Base-by-base conservation (phyloP, 2,113 vertebrate species). In the Daboia siamensis region DNA sequence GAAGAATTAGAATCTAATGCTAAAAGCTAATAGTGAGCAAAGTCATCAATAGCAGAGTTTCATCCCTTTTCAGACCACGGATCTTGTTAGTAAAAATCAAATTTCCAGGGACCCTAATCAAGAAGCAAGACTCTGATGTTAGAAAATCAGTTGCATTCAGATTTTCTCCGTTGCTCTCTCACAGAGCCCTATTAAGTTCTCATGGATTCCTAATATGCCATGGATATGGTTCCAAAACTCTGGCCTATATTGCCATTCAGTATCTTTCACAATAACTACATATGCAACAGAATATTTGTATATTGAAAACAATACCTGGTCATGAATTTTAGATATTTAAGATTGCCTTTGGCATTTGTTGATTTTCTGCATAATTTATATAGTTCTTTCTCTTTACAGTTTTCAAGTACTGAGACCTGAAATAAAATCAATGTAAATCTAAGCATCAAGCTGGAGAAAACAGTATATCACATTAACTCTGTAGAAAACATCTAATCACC, bases 371-470 rank as follows among this genome's bases (percentile, higher is more conserved):
- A 59, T 24, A 98, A 89, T 90, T 95, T 98, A 59, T 11, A 96
- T 1, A 95, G 1, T 52, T 97, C 96, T 0, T 39, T 59, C 17
- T 97, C 95, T 92, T 96, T 97, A 97, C 95, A 96, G 94, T 93
- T 97, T 85, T 97, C 93, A 85, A 98, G 96, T 26, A 98, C 95
- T 11, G 95, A 97, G 10, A 98, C 13, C 98, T 98, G 93, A 12
- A 92, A 93, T 11, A 13, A 89, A 92, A 94, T 44, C 0, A 1
- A 93, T 24, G 24, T 80, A 21, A 85, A 89, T 51, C 4, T 85
- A 91, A 48, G 57, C n/a, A 84, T 21, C 8, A 23, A 61, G 23
- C 7, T 44, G 55, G n/a, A 92, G 29, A 26, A 89, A 56, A 89
- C 2, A 33, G 56, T 33, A 3, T 51, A 86, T 86, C 51, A 59